A percentile compares a stretch with the other conserved stretches of the same genome.
Conservation (phyloP, 1,140 invertebrate genomes). For the Physella acuta region DNA sequence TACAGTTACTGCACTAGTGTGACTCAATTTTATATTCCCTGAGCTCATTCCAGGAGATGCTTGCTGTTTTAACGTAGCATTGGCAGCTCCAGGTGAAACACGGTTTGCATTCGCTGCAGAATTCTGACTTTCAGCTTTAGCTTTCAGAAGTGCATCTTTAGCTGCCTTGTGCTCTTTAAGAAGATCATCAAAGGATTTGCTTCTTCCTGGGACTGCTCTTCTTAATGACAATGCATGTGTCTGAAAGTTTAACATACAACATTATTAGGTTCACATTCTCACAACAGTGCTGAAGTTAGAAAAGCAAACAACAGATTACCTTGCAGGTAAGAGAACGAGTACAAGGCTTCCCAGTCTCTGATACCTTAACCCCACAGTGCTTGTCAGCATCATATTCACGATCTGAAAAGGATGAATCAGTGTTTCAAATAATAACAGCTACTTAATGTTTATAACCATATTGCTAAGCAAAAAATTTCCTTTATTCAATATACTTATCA, state of each 20-base stretch:
- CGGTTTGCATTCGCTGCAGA: slow-evolving; percentile 29
- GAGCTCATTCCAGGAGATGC: background rate
- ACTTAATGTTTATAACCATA: background rate
- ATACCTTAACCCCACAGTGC: slow-evolving; percentile 76
- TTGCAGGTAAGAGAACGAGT: slow-evolving; percentile 82
- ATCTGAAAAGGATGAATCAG: slow-evolving; percentile 39
- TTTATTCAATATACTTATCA: background rate
- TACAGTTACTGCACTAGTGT: background rate
- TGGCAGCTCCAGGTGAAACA: slow-evolving; percentile 10
- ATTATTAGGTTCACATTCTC: too few relatives aligned
- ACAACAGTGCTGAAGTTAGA: background rate
- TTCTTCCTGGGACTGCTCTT: slow-evolving; percentile 72
- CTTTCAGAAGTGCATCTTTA: slow-evolving; percentile 53
- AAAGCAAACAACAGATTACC: slow-evolving; percentile 36
- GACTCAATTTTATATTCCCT: background rate
- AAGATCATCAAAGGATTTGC: slow-evolving; percentile 78
- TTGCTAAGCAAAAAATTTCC: background rate
- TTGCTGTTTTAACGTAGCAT: slow-evolving; percentile 5
- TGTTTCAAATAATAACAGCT: too few relatives aligned
- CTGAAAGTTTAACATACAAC: slow-evolving; percentile 41
- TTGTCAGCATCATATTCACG: slow-evolving; percentile 79
- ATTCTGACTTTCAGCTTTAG: slow-evolving; percentile 43
- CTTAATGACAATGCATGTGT: slow-evolving; percentile 76
- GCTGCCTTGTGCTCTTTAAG: slow-evolving; percentile 74
- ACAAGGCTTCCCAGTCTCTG: slow-evolving; percentile 73